Evolutionary conservation across 2,888 invertebrate species (phyloP), one percentile per base, ranked within the genome.

Genomic region (Galeruca laticollis): DNA sequence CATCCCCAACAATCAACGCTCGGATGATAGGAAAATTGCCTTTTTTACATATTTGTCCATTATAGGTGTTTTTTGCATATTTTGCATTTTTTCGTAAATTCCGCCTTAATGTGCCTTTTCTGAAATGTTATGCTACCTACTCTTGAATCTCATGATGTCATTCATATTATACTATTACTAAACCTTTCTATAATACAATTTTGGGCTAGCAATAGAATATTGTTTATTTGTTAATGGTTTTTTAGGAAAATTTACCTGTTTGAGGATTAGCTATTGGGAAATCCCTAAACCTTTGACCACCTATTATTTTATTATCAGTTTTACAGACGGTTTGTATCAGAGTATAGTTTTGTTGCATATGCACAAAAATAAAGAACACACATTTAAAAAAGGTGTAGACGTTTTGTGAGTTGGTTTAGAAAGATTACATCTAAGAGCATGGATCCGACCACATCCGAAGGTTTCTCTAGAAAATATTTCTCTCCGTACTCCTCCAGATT

Each of bases 61-160:
- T 37, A 9, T 11, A 9, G 11, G 11, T 37, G 37, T n/a, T n/a
- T n/a, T n/a, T n/a, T n/a, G n/a, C n/a, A n/a, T n/a, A n/a, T n/a
- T n/a, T n/a, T n/a, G n/a, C 37, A 6, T 37, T 37, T 37, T 37
- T 37, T 37, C 37, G 37, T 54, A 54, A 52, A 54, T 26, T 26
- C 20, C 20, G 10, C 10, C 6, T n/a, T n/a, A n/a, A n/a, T n/a
- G n/a, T n/a, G n/a, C n/a, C n/a, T n/a, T 54, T 54, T 54, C 5
- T 52, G 10, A 49, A 49, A 49, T 5, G 8, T 49, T 10, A 49
- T 49, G 49, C 49, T 49, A 37, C 37, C 37, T 37, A 37, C 37
- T 37, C 8, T 9, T 37, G 37, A 37, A n/a, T n/a, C n/a, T n/a
- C n/a, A n/a, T n/a, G n/a, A n/a, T n/a, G n/a, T n/a, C n/a, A n/a